Evolutionary conservation across 2,888 invertebrate genomes (phyloP), one percentile per base, ranked within the genome.

Genomic region (Diarsia rubi): DNA sequence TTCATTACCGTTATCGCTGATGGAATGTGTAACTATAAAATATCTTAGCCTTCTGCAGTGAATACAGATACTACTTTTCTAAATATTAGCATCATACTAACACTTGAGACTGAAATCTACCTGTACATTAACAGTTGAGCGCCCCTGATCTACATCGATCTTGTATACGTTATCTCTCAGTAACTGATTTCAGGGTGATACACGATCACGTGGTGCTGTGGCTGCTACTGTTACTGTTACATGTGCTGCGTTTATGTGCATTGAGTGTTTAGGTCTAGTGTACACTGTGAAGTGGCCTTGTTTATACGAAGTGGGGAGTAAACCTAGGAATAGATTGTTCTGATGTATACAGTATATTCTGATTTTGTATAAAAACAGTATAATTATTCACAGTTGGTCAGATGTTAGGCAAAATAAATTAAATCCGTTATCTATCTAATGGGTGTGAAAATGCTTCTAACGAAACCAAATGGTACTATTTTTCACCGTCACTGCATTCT

Each of bases 141-240:
- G 19, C 60, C 68, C 68, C 84, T 77, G 73, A 47, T 59, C 60
- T 52, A 62, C 76, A 71, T 31, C 52, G n/a, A 45, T 71, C 52
- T 63, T 87, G 83, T 86, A 87, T 86, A 85, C 70, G 45, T 81
- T 79, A 87, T 81, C 81, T 81, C 72, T 14, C 59, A 75, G 66
- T 81, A 75, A 79, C 83, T 83, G 78, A 85, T 81, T 87, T 85
- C 83, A 86, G 81, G 72, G 81, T 83, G 78, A 83, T 71, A 82
- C 81, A 77, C 27, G 57, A 57, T 2, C 57, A 16, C 71, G 59
- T 79, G 82, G 24, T 64, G 54, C 75, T 49, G 45, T 42, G 65
- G 69, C 70, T 78, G 68, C 57, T 77, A 69, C 70, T 78, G 68
- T 60, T 77, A 54, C 9, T 27, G 24, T 3, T 31, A 54, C 82